Evolutionary conservation across 1,140 invertebrate genomes (phyloP), one percentile per base, ranked within the genome.

Genomic region (Lordiphosa stackelbergi): DNA sequence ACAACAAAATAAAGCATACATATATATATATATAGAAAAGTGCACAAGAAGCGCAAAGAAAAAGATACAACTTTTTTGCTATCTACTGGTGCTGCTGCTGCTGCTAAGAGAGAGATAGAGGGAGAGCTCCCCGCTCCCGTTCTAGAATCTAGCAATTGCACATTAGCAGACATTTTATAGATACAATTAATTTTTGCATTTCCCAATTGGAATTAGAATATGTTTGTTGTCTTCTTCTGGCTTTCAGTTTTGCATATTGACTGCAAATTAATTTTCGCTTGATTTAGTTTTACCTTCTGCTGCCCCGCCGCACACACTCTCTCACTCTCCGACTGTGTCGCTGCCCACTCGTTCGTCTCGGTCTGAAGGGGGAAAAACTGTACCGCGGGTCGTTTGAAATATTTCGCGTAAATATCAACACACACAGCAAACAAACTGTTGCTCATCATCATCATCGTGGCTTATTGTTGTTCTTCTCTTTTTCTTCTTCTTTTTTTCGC

Each of bases 331-430:
- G 19, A 31, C 22, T 42, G 24, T 41, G 35, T 51, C 31, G 7
- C 24, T 56, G 60, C 48, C 22, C 7, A 37, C 38, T 24, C 62
- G 49, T 38, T 46, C 22, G 60, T 53, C 36, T 66, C 37, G 52
- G 42, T 55, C 34, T 66, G 45, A 66, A 51, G 54, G 75, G 66
- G 71, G 48, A 68, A 71, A 71, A 73, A 81, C 75, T 83, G 77
- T 83, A 81, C 75, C 70, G 65, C 75, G 77, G 70, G 58, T 51
- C 56, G 75, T 81, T 75, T 81, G 75, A 71, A 28, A 69, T 69
- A 68, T 81, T 83, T 83, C 77, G 75, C 75, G 75, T 72, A 83
- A 81, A 79, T 72, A 79, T 79, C 81, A 79, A 79, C 74, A 79
- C 62, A 61, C 28, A 46, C 64, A 55, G 54, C 47, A 81, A 81